Evolutionary conservation across 1,140 invertebrate genomes (phyloP), one percentile per base, ranked within the genome.

Genomic region (Achatina immaculata): DNA sequence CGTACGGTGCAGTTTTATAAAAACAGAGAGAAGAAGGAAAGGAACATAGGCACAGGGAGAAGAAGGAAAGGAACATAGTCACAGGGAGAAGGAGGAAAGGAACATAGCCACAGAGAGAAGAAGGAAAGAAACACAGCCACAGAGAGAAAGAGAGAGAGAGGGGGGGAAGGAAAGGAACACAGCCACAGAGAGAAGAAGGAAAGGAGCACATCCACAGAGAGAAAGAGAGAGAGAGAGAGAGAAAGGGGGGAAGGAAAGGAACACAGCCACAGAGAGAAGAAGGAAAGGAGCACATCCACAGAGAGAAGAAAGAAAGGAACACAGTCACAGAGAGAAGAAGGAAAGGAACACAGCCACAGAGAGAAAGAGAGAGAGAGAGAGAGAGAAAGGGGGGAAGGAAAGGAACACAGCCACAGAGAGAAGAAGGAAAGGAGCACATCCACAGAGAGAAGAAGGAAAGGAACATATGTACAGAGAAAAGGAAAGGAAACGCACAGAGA

Each of bases 301-400:
- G 73, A 55, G 42, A 75, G 73, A 21, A 75, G 43, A 75, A 14
- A 28, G 21, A 19, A n/a, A n/a, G n/a, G 34, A 19, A 71, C 7
- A 71, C 7, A 71, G 11, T n/a, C n/a, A n/a, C n/a, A 58, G 40
- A 75, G 73, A 75, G 42, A 75, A 45, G 55, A 45, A 75, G 42
- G n/a, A n/a, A n/a, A n/a, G n/a, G n/a, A n/a, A n/a, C n/a, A n/a
- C n/a, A n/a, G n/a, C n/a, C n/a, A 75, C 43, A 55, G 73, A 55
- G 42, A 75, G 73, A 55, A 21, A 75, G 43, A 75, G 28, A 28
- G 21, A 19, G 43, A n/a, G n/a, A n/a, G 36, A 71, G 31, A 71
- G n/a, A 71, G 11, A 11, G 43, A 75, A 14, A 21, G 0, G 55
- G 43, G 16, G 45, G 38, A 28, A 51, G 36, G 40, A 38, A 51